A percentile compares a stretch with the other conserved stretches of the same genome.
Conservation (phyloP, 2,888 invertebrate species). For the Chromoteleia sp. region DNA sequence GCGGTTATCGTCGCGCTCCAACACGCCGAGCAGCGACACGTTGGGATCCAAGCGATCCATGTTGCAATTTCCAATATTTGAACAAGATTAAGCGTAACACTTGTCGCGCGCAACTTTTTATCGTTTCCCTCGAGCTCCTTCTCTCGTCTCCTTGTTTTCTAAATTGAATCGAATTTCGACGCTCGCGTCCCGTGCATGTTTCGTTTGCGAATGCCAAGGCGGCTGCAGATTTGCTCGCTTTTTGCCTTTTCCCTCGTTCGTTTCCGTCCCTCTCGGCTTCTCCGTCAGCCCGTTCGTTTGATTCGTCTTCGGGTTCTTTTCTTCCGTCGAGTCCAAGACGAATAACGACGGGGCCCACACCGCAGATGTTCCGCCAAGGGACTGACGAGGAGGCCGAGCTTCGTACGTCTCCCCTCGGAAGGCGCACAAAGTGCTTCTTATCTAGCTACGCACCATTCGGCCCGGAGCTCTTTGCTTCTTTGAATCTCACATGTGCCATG, state of each 20-base stretch:
- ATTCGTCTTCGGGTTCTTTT: conserved; percentile 34
- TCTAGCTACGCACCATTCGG: conserved; percentile 66
- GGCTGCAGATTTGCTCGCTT: conserved; percentile 48
- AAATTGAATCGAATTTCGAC: conserved; percentile 22
- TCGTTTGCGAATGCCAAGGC: conserved; percentile 46
- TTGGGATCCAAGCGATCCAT: conserved; percentile 56
- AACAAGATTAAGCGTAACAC: conserved; percentile 44
- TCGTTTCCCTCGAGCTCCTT: neutral
- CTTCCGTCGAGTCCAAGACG: conserved; percentile 42
- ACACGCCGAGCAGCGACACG: conserved; percentile 33
- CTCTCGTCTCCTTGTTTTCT: neutral
- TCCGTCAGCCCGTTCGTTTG: conserved; percentile 17
- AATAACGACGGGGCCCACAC: conserved; percentile 64
- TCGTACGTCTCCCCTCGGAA: conserved; percentile 58
- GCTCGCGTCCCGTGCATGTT: conserved; percentile 27
- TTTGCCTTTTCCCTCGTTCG: conserved; percentile 26
- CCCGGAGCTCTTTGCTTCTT: conserved; percentile 61
- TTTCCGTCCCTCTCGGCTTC: too few species aligned
- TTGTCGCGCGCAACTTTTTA: conserved; percentile 29
- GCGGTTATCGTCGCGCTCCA: conserved; percentile 58
- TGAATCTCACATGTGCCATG: conserved; percentile 54
- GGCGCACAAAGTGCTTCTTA: conserved; percentile 68
- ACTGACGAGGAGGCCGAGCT: conserved; percentile 53
- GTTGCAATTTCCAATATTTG: conserved; percentile 34
- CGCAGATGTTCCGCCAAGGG: conserved; percentile 63